Percentiles rank a stretch among this genome's conserved stretches.
phyloP scores from a whole-genome alignment of 2,113 vertebrate species.

The zebrafish (Danio rerio) region GRCz12tu NC_133196.1:22602501-22603000 shows the following conservation, averaged over 20 bases:
- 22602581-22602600: slow-evolving; percentile 50
- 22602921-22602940: slow-evolving; percentile 4
- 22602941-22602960: slow-evolving; percentile 21
- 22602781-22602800: slow-evolving; percentile 11
- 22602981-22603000: neutral
- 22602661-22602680: slow-evolving; percentile 20
- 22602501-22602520: slow-evolving; percentile 56
- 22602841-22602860: neutral
- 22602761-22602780: slow-evolving; percentile 16
- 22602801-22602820: slow-evolving; percentile 18
- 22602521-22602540: slow-evolving; percentile 61
- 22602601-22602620: slow-evolving; percentile 26
- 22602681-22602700: slow-evolving; percentile 23
- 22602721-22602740: slow-evolving; percentile 23
- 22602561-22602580: slow-evolving; percentile 7
- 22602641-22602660: slow-evolving; percentile 3
- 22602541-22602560: slow-evolving; percentile 44
- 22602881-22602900: neutral
- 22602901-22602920: neutral
- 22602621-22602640: slow-evolving; percentile 9
- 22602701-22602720: slow-evolving; percentile 33
- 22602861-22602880: slow-evolving; percentile 13
- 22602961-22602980: slow-evolving; percentile 4
- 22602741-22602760: slow-evolving; percentile 24
- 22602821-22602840: slow-evolving; percentile 17